Percentiles rank a stretch among this genome's conserved stretches.
Evolutionary conservation across 2,797 vertebrate genomes (phyloP).

Genomic region (Karalla daura): DNA sequence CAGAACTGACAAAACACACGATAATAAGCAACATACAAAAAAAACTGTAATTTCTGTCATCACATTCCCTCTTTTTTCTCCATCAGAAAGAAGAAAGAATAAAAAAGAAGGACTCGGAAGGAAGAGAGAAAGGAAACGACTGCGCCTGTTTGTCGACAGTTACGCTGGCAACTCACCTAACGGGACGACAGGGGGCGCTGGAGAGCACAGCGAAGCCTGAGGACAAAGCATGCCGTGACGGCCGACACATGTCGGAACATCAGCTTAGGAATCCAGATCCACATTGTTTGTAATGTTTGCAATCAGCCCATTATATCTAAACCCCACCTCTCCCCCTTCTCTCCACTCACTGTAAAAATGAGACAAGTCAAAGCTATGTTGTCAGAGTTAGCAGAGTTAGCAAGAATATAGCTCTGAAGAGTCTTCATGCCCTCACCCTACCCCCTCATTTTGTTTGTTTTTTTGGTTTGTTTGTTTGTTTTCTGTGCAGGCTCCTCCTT

Average conservation of each 20-base stretch:
- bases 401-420: too few species aligned
- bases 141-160: conserved; percentile 22
- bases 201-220: background rate
- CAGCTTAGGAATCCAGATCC: background rate
- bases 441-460: too few species aligned
- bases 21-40: too few species aligned
- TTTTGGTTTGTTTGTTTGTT: too few species aligned
- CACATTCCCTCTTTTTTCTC: background rate
- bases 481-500: too few species aligned
- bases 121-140: conserved; percentile 53
- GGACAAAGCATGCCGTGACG: background rate
- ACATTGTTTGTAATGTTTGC: background rate
- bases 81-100: conserved; percentile 57
- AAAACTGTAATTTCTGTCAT: background rate
- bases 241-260: background rate
- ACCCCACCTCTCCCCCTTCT: too few species aligned
- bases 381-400: too few species aligned
- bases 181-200: conserved; percentile 3
- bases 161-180: background rate
- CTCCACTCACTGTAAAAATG: too few species aligned
- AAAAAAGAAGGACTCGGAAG: conserved; percentile 51
- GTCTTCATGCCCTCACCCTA: too few species aligned
- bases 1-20: too few species aligned
- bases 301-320: background rate
- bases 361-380: too few species aligned